A percentile compares a stretch with the other conserved stretches of the same genome.
Evolutionary conservation across 2,113 vertebrate species (phyloP).

Genomic region (Odocoileus virginianus): DNA sequence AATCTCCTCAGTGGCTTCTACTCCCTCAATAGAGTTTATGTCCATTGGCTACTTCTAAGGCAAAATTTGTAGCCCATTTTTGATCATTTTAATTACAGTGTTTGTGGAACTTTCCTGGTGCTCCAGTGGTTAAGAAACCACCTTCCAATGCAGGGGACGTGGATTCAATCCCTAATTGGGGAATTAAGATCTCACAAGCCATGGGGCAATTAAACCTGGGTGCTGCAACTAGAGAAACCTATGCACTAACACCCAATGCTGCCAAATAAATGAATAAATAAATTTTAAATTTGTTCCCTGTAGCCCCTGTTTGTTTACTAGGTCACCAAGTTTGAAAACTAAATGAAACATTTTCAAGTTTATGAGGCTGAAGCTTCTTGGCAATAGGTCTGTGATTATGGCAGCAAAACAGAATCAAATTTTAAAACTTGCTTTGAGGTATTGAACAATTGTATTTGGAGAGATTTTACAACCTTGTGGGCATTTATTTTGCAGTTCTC

Average conservation of each 20-base stretch:
- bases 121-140: neutral
- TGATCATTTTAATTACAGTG: neutral
- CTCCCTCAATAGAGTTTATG: neutral
- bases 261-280: neutral
- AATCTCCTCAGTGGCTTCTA: neutral
- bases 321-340: neutral
- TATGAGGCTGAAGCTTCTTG: slow-evolving; percentile 3
- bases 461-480: slow-evolving; percentile 20
- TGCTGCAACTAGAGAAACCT: neutral
- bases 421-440: neutral
- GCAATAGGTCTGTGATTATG: neutral
- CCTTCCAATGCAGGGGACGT: neutral
- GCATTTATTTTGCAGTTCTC: slow-evolving; percentile 31
- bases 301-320: neutral
- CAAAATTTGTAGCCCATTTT: neutral
- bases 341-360: slow-evolving; percentile 11
- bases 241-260: neutral
- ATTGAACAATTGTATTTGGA: neutral
- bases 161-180: neutral
- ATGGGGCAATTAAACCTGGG: neutral
- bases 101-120: neutral
- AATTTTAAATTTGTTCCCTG: neutral
- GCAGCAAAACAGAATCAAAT: neutral
- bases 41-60: neutral
- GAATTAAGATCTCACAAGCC: neutral